Evolutionary conservation across 2,888 invertebrate genomes (phyloP).

Genomic region (Xestoiulus laeticollis): DNA sequence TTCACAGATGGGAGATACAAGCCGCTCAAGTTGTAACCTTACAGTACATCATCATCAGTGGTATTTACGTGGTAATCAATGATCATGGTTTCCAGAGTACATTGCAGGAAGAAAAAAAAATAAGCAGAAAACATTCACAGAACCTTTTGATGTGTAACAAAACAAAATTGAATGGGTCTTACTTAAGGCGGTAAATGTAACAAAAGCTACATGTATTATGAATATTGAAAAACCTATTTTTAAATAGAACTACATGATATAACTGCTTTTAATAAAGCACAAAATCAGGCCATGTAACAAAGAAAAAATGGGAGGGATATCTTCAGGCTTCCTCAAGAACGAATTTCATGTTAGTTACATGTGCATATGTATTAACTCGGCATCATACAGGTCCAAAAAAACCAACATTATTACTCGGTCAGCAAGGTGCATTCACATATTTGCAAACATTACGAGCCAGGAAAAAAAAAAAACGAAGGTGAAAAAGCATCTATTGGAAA

Average conservation of each 20-base stretch:
- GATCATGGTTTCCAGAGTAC: background rate
- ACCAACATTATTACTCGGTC: background rate
- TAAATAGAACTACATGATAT: background rate
- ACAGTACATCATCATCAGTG: too few relatives aligned
- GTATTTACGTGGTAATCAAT: background rate
- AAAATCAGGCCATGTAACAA: too few relatives aligned
- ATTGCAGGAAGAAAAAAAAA: too few relatives aligned
- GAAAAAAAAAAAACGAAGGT: background rate
- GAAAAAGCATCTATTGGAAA: background rate
- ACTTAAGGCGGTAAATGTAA: too few relatives aligned
- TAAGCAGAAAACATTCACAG: background rate
- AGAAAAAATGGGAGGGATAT: background rate
- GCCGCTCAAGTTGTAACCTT: too few relatives aligned
- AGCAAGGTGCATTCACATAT: conserved; percentile 20
- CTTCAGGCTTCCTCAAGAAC: background rate
- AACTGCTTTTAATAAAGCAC: background rate
- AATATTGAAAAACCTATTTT: too few relatives aligned
- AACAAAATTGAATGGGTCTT: background rate
- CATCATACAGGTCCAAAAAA: background rate
- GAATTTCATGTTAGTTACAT: background rate
- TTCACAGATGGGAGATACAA: too few relatives aligned
- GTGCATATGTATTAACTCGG: too few relatives aligned
- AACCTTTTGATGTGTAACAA: background rate
- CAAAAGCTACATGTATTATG: too few relatives aligned
- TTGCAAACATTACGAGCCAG: background rate